A percentile compares a stretch with the other conserved stretches of the same genome.
phyloP scores from a whole-genome alignment of 2,113 vertebrate species.

The Phoenicopterus ruber region DNA sequence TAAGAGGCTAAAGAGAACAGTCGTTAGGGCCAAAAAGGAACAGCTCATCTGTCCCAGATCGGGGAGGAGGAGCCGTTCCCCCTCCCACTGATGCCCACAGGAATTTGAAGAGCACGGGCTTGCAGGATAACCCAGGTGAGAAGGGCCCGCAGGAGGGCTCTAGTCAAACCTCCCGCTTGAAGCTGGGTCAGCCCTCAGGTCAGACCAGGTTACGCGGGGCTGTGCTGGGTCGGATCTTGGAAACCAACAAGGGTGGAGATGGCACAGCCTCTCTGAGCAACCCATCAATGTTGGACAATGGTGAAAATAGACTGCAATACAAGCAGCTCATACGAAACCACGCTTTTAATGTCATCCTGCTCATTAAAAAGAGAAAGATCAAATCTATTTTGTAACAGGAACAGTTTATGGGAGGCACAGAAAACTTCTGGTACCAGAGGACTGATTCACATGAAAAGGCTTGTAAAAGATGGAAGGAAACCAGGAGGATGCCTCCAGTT shows the following conservation, averaged over 20 bases:
- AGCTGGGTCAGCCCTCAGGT: background rate
- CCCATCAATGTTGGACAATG: background rate
- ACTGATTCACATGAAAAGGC: background rate
- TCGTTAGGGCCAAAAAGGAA: background rate
- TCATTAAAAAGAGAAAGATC: constrained; percentile 33
- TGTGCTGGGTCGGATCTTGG: background rate
- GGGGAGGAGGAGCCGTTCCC: background rate
- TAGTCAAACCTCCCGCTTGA: background rate
- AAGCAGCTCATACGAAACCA: background rate
- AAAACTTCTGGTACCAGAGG: background rate
- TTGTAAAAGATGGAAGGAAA: background rate
- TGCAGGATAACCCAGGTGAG: background rate
- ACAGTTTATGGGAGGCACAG: background rate
- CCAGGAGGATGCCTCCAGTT: background rate
- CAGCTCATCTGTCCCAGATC: background rate
- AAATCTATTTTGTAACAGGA: constrained; percentile 5
- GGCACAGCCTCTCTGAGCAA: background rate
- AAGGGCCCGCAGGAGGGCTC: background rate
- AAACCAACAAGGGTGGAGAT: background rate
- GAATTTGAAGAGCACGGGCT: background rate
- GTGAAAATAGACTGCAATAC: background rate
- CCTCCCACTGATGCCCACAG: rapidly evolving
- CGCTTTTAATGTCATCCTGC: background rate
- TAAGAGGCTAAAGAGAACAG: background rate
- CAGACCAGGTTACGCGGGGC: background rate